Percentiles rank a stretch among this genome's conserved stretches.
Evolutionary conservation across 2,113 vertebrate species (phyloP).

Genomic region (Pterophyllum scalare): DNA sequence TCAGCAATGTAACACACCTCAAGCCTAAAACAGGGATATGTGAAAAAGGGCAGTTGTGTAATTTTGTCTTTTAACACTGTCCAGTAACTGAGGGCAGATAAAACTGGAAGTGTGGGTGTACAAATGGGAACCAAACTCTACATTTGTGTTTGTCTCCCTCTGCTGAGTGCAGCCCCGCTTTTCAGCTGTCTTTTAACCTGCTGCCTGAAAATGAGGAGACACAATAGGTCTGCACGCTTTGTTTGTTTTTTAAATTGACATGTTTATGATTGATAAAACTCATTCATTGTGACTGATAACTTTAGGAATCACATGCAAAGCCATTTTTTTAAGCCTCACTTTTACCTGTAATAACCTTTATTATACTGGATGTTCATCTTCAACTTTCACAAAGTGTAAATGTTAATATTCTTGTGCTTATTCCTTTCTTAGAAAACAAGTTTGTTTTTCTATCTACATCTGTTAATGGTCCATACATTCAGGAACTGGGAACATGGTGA

Average conservation of each 20-base stretch:
- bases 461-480: background rate
- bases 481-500: too few species aligned
- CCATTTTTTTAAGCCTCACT: background rate
- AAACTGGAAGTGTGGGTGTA: background rate
- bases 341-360: background rate
- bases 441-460: background rate
- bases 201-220: background rate
- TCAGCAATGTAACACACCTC: background rate
- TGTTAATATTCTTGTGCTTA: background rate
- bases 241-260: background rate
- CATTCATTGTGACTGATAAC: background rate
- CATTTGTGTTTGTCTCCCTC: conserved; percentile 66
- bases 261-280: background rate
- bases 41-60: background rate
- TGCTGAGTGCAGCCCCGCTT: conserved; percentile 23
- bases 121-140: background rate
- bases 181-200: background rate
- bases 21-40: background rate
- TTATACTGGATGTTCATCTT: background rate
- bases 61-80: background rate
- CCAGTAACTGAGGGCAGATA: background rate
- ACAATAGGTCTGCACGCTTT: background rate
- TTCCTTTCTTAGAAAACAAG: background rate
- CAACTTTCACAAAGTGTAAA: background rate
- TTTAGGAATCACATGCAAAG: background rate